phyloP scores from a whole-genome alignment of 2,113 vertebrate genomes.

The Oreochromis aureus region DNA sequence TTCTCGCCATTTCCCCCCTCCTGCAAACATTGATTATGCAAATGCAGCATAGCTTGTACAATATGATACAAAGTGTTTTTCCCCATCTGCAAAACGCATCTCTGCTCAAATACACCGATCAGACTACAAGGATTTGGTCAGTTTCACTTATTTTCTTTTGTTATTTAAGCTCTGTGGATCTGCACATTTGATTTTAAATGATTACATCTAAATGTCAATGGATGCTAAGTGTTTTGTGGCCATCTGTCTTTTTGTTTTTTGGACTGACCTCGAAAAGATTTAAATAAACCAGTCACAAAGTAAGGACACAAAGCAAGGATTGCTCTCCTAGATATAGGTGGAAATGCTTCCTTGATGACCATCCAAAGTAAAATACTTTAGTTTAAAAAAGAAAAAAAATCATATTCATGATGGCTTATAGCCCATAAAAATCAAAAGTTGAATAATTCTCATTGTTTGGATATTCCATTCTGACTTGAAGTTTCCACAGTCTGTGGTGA shows the following conservation, averaged over 20 bases:
- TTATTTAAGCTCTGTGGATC: background rate
- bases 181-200: background rate
- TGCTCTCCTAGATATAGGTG: accelerated
- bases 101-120: background rate
- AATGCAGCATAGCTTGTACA: background rate
- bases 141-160: background rate
- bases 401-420: background rate
- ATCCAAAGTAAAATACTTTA: background rate
- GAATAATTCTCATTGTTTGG: background rate
- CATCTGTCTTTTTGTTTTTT: background rate
- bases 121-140: background rate
- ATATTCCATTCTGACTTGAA: background rate
- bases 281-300: background rate
- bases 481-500: background rate
- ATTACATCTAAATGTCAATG: background rate
- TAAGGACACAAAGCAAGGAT: background rate
- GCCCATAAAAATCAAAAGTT: background rate
- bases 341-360: background rate
- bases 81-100: background rate
- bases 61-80: background rate
- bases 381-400: too few relatives aligned
- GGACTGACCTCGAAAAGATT: background rate
- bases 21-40: background rate
- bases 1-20: background rate
- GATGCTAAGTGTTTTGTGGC: background rate